These are phyloP conservation scores for Heteromormyrus szaboi DNA, from an alignment of 2,797 vertebrate species.

Conservation along the genomic window DNA sequence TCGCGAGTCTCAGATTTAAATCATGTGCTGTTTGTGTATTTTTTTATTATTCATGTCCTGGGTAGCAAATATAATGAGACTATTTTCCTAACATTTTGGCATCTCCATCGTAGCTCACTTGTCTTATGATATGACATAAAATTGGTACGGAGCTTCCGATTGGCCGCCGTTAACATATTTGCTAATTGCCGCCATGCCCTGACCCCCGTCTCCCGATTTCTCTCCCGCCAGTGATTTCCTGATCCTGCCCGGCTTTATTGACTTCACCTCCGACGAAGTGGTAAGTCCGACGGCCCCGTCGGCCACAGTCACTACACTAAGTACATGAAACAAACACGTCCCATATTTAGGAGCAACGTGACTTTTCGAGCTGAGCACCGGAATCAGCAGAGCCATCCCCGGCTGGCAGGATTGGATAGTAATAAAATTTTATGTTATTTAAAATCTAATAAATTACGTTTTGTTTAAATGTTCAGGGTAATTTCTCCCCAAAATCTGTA, in stretches of 20 bases:
- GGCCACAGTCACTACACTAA: neutral
- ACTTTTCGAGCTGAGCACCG: neutral
- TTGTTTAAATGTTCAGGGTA: neutral
- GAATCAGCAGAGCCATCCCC: neutral
- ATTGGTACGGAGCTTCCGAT: neutral
- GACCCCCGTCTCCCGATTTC: slow-evolving; percentile 16
- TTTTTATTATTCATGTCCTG: neutral
- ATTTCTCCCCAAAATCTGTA: too few relatives aligned
- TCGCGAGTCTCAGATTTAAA: neutral
- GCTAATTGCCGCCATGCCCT: neutral
- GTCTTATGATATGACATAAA: neutral
- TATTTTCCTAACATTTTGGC: neutral
- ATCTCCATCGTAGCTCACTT: neutral
- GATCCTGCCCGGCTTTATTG: slow-evolving; percentile 91
- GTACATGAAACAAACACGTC: neutral
- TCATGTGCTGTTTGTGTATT: neutral
- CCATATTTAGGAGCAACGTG: neutral
- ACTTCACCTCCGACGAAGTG: slow-evolving; percentile 90
- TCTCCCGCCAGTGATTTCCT: slow-evolving; percentile 78
- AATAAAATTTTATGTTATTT: too few relatives aligned
- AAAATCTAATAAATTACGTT: neutral
- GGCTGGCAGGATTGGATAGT: neutral
- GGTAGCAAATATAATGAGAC: neutral
- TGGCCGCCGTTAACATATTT: neutral
- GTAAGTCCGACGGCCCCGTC: slow-evolving; percentile 57